Evolutionary conservation across 2,113 vertebrate genomes (phyloP).

Genomic region (Dipodomys stephensi): DNA sequence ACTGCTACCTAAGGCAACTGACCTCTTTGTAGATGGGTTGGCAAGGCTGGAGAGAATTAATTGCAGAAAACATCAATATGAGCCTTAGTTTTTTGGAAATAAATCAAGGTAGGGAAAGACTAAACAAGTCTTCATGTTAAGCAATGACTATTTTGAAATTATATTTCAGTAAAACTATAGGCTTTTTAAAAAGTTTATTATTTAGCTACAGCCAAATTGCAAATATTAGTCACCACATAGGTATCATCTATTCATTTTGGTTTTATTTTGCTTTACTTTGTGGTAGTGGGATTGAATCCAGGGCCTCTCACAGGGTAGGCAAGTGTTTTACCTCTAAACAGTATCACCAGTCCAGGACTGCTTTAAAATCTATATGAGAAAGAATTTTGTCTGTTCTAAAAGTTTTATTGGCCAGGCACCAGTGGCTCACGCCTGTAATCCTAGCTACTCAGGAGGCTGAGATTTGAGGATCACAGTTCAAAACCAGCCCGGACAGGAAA

Average conservation of each 20-base stretch:
- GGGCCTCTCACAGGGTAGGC: too few relatives aligned
- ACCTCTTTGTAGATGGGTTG: background rate
- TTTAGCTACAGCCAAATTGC: too few relatives aligned
- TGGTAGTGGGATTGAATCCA: too few relatives aligned
- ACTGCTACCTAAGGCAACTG: constrained; percentile 17
- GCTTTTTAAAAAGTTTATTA: background rate
- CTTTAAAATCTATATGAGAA: background rate
- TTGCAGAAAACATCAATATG: constrained; percentile 4
- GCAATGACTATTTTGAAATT: constrained; percentile 52
- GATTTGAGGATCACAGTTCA: too few relatives aligned
- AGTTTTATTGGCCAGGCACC: background rate
- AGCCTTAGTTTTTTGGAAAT: constrained; percentile 47
- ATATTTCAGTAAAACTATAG: background rate
- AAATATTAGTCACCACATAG: too few relatives aligned
- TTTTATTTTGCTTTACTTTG: too few relatives aligned
- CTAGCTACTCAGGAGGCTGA: too few relatives aligned
- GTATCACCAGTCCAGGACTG: too few relatives aligned
- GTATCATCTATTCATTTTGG: too few relatives aligned
- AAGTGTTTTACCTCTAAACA: too few relatives aligned
- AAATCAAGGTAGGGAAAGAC: background rate
- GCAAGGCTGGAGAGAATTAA: background rate
- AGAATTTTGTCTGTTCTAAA: background rate
- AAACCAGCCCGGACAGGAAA: too few relatives aligned
- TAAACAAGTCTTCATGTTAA: constrained; percentile 31
- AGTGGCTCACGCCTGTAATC: too few relatives aligned